A percentile compares a stretch with the other conserved stretches of the same genome.
phyloP scores from a whole-genome alignment of 2,113 vertebrate species.

The Pterocles burchelli region DNA sequence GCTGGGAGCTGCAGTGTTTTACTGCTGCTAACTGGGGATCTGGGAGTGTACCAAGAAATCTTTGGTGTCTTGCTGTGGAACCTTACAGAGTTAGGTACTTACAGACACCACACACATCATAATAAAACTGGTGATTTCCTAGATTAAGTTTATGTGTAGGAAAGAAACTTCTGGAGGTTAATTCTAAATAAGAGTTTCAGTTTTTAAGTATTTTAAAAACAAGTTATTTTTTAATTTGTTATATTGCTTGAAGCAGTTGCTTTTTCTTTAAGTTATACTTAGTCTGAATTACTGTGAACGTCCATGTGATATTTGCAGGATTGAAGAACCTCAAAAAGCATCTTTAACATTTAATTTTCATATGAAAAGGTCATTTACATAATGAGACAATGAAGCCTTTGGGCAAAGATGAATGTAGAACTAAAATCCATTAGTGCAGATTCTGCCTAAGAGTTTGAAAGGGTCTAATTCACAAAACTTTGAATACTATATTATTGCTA shows the following conservation, averaged over 20 bases:
- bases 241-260: not conserved
- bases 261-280: conserved; percentile 8
- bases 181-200: not conserved
- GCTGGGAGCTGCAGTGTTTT: not conserved
- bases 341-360: conserved; percentile 58
- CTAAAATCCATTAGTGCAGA: conserved; percentile 43
- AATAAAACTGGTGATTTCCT: not conserved
- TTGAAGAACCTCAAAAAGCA: conserved; percentile 56
- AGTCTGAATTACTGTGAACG: not conserved
- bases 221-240: conserved; percentile 36
- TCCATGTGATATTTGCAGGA: conserved; percentile 31
- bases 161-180: not conserved
- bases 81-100: not conserved
- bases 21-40: not conserved
- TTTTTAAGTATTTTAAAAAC: not conserved
- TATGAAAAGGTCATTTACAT: conserved; percentile 65
- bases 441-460: conserved; percentile 45
- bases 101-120: rapidly evolving
- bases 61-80: not conserved
- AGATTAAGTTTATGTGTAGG: not conserved
- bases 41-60: too few relatives aligned
- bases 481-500: conserved; percentile 37
- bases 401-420: conserved; percentile 36
- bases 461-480: conserved; percentile 39
- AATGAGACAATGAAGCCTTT: conserved; percentile 59